Conservation (phyloP, 2,888 invertebrate species). For the Ditylenchus weischeri region DNA sequence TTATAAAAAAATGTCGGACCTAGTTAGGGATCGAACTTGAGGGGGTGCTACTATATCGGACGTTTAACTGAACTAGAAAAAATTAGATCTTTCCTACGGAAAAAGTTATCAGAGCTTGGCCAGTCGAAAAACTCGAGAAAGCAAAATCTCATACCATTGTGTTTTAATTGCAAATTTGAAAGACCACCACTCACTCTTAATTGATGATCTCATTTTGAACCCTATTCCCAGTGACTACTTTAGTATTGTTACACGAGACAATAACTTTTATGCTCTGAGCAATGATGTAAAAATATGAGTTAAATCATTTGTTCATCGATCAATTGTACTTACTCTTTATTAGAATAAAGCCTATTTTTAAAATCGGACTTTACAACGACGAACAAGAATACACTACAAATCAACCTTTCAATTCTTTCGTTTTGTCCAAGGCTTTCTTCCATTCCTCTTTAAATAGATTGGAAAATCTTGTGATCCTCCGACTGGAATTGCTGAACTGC, state of each 20-base stretch:
- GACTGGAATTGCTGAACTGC: slow-evolving; percentile 1
- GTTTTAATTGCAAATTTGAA: neutral
- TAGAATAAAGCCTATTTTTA: too few relatives aligned
- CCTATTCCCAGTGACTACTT: slow-evolving; percentile 2
- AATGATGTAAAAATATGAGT: too few relatives aligned
- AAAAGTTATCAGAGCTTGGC: too few relatives aligned
- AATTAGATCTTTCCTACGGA: too few relatives aligned
- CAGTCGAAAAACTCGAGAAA: too few relatives aligned
- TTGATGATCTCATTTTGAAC: slow-evolving; percentile 17
- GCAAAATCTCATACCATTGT: too few relatives aligned
- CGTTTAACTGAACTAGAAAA: too few relatives aligned
- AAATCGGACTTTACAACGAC: neutral
- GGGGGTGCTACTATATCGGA: too few relatives aligned
- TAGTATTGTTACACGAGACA: neutral
- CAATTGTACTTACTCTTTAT: too few relatives aligned
- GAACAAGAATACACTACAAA: neutral
- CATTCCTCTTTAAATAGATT: slow-evolving; percentile 28
- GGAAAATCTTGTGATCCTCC: slow-evolving; percentile 20
- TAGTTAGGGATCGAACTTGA: too few relatives aligned
- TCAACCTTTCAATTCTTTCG: slow-evolving; percentile 10
- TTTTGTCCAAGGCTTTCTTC: slow-evolving; percentile 23
- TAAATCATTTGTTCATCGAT: too few relatives aligned
- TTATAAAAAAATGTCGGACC: too few relatives aligned
- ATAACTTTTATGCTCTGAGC: slow-evolving; percentile 9
- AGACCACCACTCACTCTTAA: neutral